Evolutionary conservation across 2,797 vertebrate species (phyloP), one percentile per base, ranked within the genome.

Genomic region (Pseudomugil tenellus): DNA sequence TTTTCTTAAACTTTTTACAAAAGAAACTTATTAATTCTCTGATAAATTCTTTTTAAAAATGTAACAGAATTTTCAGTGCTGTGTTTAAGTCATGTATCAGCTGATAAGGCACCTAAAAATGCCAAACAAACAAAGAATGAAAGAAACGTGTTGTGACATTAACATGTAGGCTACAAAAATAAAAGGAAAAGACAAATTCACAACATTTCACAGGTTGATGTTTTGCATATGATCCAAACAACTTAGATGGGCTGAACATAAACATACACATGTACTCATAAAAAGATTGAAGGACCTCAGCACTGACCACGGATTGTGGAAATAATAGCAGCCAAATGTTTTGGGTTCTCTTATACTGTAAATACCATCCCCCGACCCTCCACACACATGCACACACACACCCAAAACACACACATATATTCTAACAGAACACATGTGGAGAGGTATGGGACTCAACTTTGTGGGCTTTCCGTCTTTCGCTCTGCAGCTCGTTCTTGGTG

Each of bases 311-410:
- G 35, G 72, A 74, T 60, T 86, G 63, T 76, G 67, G 74, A 79
- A 85, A 86, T 93, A 92, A 93, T 92, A 76, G 83, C 80, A 93
- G 86, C 90, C 93, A 93, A 88, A 92, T 94, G 91, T 88, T 91
- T 66, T 52, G 70, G 63, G 80, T 85, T 74, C 71, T 88, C 77
- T 75, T 72, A 84, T 72, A 88, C 87, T 91, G 89, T 90, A 91
- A 87, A 90, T 70, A 81, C 57, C 76, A 79, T 77, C 72, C 73
- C 74, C 69, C 68, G 70, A 72, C 37, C 63, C 59, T 66, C 67
- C 72, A 79, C 65, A 80, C 59, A 78, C 82, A 78, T 66, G 71
- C 74, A 70, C 67, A 69, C 72, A 71, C 72, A 52, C 70, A 80
- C 60, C 78, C 83, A 78, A 81, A 62, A 80, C 58, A 78, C 83